Evolutionary conservation across 2,888 invertebrate genomes (phyloP).

Genomic region (Ochlodes sylvanus): DNA sequence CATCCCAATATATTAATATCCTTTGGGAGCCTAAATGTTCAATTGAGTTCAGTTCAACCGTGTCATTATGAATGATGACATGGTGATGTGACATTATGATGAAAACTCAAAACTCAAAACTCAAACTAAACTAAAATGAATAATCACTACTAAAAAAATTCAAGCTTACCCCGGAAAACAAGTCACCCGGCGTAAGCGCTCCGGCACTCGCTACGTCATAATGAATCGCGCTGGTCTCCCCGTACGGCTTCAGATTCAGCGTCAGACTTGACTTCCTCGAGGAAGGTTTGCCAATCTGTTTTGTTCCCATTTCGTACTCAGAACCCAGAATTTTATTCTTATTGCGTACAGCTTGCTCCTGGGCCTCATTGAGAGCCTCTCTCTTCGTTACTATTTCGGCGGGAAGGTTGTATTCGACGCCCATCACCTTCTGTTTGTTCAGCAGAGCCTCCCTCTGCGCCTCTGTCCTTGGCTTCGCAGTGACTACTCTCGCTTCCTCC

Average conservation of each 20-base stretch:
- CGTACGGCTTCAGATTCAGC: conserved; percentile 72
- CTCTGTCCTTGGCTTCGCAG: conserved; percentile 62
- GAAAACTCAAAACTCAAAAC: too few species aligned
- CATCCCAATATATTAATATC: too few species aligned
- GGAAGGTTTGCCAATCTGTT: conserved; percentile 54
- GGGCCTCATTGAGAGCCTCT: conserved; percentile 66
- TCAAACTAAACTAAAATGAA: background rate
- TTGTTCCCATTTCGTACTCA: conserved; percentile 55
- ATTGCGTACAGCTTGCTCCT: conserved; percentile 71
- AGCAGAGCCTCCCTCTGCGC: conserved; percentile 85
- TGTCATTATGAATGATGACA: too few species aligned
- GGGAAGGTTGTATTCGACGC: conserved; percentile 85
- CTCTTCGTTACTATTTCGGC: conserved; percentile 50
- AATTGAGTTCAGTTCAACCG: too few species aligned
- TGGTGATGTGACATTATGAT: too few species aligned
- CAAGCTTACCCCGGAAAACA: conserved; percentile 68
- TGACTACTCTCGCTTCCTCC: conserved; percentile 42
- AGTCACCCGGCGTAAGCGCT: conserved; percentile 71
- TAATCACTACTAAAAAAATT: background rate
- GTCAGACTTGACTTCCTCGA: conserved; percentile 66
- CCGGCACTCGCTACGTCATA: conserved; percentile 58
- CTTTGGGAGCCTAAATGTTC: too few species aligned
- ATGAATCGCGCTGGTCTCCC: conserved; percentile 49
- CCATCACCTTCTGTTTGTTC: conserved; percentile 86
- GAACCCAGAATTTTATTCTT: conserved; percentile 59